phyloP scores from a whole-genome alignment of 2,113 vertebrate genomes.

The Ia io region DNA sequence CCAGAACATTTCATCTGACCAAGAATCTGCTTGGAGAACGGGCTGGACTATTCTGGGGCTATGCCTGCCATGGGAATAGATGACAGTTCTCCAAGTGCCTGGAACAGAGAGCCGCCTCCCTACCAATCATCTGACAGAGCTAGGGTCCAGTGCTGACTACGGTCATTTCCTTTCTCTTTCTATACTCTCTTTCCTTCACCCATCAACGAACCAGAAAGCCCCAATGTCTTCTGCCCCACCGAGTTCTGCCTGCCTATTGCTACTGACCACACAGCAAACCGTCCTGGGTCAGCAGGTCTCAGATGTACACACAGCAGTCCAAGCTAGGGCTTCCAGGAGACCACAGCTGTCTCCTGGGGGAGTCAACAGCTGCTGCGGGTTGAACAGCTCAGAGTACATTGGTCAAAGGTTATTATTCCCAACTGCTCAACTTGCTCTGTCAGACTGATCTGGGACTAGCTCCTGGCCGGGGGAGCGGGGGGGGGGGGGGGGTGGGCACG shows the following conservation, averaged over 20 bases:
- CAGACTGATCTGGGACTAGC: neutral
- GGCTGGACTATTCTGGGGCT: neutral
- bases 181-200: neutral
- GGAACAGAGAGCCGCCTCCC: neutral
- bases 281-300: neutral
- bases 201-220: neutral
- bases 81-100: neutral
- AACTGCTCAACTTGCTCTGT: accelerated
- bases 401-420: neutral
- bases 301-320: neutral
- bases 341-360: neutral
- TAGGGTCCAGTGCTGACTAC: neutral
- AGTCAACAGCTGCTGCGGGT: neutral
- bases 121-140: neutral
- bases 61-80: neutral
- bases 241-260: neutral
- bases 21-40: neutral
- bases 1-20: neutral
- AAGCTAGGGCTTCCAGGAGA: neutral
- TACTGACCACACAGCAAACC: neutral
- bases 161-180: neutral
- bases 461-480: neutral
- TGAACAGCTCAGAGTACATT: accelerated
- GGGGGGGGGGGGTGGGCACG: accelerated
- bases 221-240: neutral